These are phyloP conservation scores for Spodoptera picta DNA, from an alignment of 2,888 invertebrate species.

Conservation along the genomic window DNA sequence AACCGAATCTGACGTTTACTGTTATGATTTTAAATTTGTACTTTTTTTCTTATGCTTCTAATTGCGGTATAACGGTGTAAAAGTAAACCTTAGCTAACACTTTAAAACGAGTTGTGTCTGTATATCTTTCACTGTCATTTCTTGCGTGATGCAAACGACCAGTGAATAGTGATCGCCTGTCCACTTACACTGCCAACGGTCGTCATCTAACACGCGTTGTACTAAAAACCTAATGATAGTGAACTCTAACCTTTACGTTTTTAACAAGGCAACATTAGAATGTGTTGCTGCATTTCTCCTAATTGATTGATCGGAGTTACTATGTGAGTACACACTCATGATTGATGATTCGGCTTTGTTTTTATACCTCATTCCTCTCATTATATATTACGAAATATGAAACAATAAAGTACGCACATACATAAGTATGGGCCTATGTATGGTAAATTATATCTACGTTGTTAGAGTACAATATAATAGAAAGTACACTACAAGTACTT, in stretches of 20 bases:
- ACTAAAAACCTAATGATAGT: slow-evolving; percentile 62
- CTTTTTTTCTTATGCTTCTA: too few relatives aligned
- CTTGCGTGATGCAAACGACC: slow-evolving; percentile 73
- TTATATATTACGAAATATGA: too few relatives aligned
- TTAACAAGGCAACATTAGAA: slow-evolving; percentile 31
- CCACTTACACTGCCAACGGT: too few relatives aligned
- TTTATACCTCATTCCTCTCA: slow-evolving; percentile 5
- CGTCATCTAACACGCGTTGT: slow-evolving; percentile 55
- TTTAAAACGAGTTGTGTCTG: slow-evolving; percentile 27
- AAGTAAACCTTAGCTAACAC: too few relatives aligned
- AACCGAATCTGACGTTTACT: too few relatives aligned
- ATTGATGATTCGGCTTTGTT: slow-evolving; percentile 35
- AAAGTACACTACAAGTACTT: too few relatives aligned
- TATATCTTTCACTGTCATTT: slow-evolving; percentile 70
- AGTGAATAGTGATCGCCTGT: background rate
- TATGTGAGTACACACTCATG: slow-evolving; percentile 27
- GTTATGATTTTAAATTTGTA: too few relatives aligned
- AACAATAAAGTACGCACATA: too few relatives aligned
- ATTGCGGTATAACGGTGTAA: too few relatives aligned
- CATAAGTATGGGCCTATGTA: too few relatives aligned
- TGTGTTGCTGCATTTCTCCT: slow-evolving; percentile 41
- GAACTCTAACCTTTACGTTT: slow-evolving; percentile 68
- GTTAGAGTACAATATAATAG: too few relatives aligned
- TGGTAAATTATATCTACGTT: too few relatives aligned
- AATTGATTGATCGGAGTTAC: slow-evolving; percentile 49